Percentiles rank a stretch among this genome's conserved stretches.
These are phyloP conservation scores for Cotesia chilonis DNA, from an alignment of 1,140 invertebrate species.

Conservation along the genomic window DNA sequence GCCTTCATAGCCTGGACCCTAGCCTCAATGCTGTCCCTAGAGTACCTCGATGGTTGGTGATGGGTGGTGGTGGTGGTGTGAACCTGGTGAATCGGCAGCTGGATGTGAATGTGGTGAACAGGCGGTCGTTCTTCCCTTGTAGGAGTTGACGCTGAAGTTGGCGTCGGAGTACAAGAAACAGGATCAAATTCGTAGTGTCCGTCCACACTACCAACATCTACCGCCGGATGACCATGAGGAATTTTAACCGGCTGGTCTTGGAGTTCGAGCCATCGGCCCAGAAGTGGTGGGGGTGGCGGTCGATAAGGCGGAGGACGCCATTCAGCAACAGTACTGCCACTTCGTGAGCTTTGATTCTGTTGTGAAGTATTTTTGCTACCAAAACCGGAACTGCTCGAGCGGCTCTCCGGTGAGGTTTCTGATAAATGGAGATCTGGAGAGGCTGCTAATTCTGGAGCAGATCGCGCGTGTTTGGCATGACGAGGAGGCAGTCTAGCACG, in stretches of 20 bases:
- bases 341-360: conserved; percentile 77
- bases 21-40: conserved; percentile 82
- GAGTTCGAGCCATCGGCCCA: conserved; percentile 71
- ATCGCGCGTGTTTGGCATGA: conserved; percentile 72
- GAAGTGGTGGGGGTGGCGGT: conserved; percentile 72
- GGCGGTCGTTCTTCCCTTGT: conserved; percentile 68
- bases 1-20: conserved; percentile 94
- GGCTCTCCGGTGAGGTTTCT: conserved; percentile 84
- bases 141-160: conserved; percentile 71
- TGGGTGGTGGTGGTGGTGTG: conserved; percentile 57
- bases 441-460: conserved; percentile 71
- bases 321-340: conserved; percentile 77
- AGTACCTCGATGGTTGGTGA: conserved; percentile 60
- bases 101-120: conserved; percentile 56
- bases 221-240: conserved; percentile 57
- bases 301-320: conserved; percentile 80
- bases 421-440: conserved; percentile 63
- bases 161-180: conserved; percentile 78
- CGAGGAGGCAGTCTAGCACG: conserved; percentile 69
- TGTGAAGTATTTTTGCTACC: conserved; percentile 91
- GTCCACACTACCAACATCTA: conserved; percentile 88
- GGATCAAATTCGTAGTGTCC: conserved; percentile 95
- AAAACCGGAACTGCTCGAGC: conserved; percentile 88
- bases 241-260: conserved; percentile 53
- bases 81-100: conserved; percentile 56